Evolutionary conservation across 2,888 invertebrate species (phyloP), one percentile per base, ranked within the genome.

Genomic region (Sminthurinus aureus): DNA sequence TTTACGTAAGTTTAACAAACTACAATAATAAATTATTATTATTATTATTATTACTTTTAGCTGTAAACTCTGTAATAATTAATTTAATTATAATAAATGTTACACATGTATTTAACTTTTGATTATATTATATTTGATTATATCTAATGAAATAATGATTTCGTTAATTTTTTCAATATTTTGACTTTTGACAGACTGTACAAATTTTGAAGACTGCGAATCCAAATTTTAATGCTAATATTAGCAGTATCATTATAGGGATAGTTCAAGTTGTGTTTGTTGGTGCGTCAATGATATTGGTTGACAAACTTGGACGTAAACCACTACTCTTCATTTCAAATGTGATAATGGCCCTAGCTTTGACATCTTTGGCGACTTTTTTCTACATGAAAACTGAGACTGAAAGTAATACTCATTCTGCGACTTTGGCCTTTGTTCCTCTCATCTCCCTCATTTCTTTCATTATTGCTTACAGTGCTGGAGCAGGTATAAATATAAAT

Each of bases 241-340:
- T 92, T 12, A 92, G 93, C 0, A 92, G 93, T 0, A 92, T 93
- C 71, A 90, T 92, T 74, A 91, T 93, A 0, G 93, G 92, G 9
- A 89, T 93, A 91, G 92, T 93, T 6, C 93, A 93, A 85, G 90
- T 93, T 0, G 74, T 90, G 4, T 93, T 93, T 0, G 90, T 92
- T 18, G 89, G 90, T 26, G 85, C 91, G 0, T 91, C 92, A 0
- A 91, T 94, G 0, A 87, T 94, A 20, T 90, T 96, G 0, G 93
- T 96, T 13, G 97, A 98, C 86, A 93, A 93, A 85, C 94, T 95
- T 18, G 96, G 96, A 0, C 92, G 98, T 82, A 94, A 94, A 87
- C 93, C 94, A 2, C 92, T 96, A 4, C 91, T 98, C 8, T 92
- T 96, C 80, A 91, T 95, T 84, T 96, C 96, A 75, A 93, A 95